Evolutionary conservation across 2,113 vertebrate species (phyloP).

Genomic region (Heptranchias perlo): DNA sequence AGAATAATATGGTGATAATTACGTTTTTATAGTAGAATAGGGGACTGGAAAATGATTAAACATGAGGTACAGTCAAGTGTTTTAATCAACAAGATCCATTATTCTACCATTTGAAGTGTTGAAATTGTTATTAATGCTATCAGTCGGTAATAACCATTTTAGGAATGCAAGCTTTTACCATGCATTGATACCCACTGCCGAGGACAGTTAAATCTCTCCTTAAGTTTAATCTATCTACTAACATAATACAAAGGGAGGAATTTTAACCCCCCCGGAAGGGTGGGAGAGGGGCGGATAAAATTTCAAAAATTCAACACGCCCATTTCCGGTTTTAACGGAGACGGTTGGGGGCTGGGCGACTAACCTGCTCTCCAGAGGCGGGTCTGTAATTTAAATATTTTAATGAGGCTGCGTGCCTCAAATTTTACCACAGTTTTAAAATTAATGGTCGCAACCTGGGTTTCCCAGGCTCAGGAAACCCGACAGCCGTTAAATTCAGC

Average conservation of each 20-base stretch:
- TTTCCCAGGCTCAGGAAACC: too few species aligned
- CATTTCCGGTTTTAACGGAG: too few species aligned
- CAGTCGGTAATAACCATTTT: background rate
- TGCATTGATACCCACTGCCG: background rate
- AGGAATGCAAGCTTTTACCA: background rate
- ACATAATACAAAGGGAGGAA: background rate
- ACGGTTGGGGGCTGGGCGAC: too few species aligned
- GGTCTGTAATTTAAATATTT: too few species aligned
- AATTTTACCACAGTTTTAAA: too few species aligned
- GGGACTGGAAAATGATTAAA: background rate
- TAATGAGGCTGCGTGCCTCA: too few species aligned
- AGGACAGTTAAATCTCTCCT: background rate
- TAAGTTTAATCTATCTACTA: background rate
- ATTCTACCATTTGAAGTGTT: background rate
- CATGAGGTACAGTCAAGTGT: background rate
- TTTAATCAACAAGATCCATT: background rate
- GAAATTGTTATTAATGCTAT: background rate
- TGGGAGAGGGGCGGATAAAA: too few species aligned
- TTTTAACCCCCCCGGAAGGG: too few species aligned
- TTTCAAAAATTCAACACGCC: too few species aligned
- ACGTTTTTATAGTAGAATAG: background rate
- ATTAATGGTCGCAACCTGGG: too few species aligned
- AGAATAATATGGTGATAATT: background rate
- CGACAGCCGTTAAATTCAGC: too few species aligned
- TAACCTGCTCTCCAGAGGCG: too few species aligned